Evolutionary conservation across 2,888 invertebrate genomes (phyloP), one percentile per base, ranked within the genome.

Genomic region (Sylvicola cinctus): DNA sequence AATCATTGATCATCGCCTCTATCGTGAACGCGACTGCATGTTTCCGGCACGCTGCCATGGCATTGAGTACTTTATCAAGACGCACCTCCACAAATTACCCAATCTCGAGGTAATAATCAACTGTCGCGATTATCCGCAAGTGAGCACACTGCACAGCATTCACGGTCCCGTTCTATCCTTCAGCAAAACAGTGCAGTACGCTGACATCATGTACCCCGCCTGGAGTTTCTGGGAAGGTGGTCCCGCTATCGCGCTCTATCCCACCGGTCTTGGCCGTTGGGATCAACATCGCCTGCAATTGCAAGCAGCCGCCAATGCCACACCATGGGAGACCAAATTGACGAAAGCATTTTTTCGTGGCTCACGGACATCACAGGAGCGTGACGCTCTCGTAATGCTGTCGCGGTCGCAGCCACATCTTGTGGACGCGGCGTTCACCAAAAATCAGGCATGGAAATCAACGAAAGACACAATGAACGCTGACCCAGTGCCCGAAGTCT

Each of bases 141-240:
- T 83, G 13, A 70, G 70, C 42, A 64, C 59, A 42, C 58, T 64
- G 35, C 72, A 68, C 61, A 67, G 66, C 2, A 60, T 60, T 25
- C 59, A 65, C 44, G 68, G 72, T 20, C 93, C 95, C 11, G 71
- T 95, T n/a, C 79, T 95, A 52, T 95, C 93, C 3, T 96, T 96
- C 53, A 93, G 93, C 54, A 95, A 93, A 43, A 65, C 80, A 1
- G 49, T 54, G 29, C 74, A 84, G 25, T 83, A 85, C 56, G 66
- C 67, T 53, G 96, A 96, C 51, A 87, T 96, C 39, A 81, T 83
- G 74, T 85, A 83, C 53, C 95, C 95, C 2, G 84, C 93, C 0
- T 96, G 95, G 95, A 77, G 88, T 28, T 96, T 96, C 57, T 91
- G 93, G 91, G 88, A 88, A 59, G 95, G 95, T 16, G 96, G 96